Percentiles rank a stretch among this genome's conserved stretches.
phyloP scores from a whole-genome alignment of 2,888 invertebrate species.

The Spatulosminthurus flaviceps region DNA sequence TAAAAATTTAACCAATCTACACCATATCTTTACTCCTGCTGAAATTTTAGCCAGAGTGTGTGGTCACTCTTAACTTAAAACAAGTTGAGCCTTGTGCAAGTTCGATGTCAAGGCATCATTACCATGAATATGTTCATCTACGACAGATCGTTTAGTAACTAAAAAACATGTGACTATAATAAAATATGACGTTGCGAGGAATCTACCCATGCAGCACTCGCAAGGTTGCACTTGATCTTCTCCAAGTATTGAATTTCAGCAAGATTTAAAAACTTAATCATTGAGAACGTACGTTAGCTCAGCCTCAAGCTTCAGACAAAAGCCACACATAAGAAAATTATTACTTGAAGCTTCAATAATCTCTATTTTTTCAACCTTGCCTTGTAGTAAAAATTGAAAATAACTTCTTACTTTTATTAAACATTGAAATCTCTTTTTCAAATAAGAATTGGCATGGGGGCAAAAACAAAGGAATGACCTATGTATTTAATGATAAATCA shows the following conservation, averaged over 20 bases:
- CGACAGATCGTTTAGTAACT: not conserved
- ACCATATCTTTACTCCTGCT: not conserved
- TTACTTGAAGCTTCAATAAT: too few relatives aligned
- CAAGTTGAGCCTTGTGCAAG: conserved; percentile 2
- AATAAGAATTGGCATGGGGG: not conserved
- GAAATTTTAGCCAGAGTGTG: not conserved
- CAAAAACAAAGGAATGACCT: conserved; percentile 12
- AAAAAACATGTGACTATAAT: too few relatives aligned
- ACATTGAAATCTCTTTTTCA: not conserved
- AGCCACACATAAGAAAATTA: too few relatives aligned
- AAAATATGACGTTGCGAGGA: too few relatives aligned
- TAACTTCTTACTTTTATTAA: not conserved
- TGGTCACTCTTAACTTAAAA: not conserved
- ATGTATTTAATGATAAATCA: conserved; percentile 38
- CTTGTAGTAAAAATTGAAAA: too few relatives aligned
- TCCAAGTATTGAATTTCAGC: too few relatives aligned
- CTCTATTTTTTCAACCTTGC: too few relatives aligned
- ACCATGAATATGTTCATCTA: not conserved
- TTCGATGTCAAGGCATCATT: conserved; percentile 9
- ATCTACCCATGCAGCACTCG: too few relatives aligned
- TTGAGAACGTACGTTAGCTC: too few relatives aligned
- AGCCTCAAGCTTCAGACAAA: too few relatives aligned
- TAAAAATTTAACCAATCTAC: not conserved
- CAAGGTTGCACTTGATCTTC: too few relatives aligned
- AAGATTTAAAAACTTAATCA: too few relatives aligned